Conservation (phyloP, 2,113 vertebrate genomes). For the Mellivora capensis region DNA sequence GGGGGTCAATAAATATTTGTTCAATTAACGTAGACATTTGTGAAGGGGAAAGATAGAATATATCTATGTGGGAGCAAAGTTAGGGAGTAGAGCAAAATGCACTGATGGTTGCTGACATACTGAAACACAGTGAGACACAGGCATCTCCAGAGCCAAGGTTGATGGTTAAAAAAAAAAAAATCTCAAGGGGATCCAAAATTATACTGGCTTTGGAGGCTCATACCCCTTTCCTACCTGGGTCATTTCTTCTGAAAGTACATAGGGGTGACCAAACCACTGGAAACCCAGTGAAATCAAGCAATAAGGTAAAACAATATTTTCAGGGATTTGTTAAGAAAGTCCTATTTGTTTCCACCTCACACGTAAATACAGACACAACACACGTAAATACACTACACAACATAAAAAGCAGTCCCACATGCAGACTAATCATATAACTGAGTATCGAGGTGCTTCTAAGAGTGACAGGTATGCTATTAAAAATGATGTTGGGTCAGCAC, state of each 20-base stretch:
- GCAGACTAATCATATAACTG: not conserved
- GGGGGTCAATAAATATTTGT: not conserved
- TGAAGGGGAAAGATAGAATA: not conserved
- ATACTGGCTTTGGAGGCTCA: rapidly evolving
- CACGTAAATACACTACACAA: not conserved
- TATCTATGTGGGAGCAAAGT: not conserved
- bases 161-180: not conserved
- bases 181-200: not conserved
- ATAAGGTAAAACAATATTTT: not conserved
- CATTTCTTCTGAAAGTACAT: not conserved
- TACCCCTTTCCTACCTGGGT: not conserved
- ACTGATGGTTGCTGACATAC: not conserved
- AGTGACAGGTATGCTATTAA: not conserved
- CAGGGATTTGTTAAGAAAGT: not conserved
- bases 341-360: not conserved
- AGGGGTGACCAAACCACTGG: not conserved
- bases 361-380: not conserved
- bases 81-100: not conserved
- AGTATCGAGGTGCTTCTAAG: not conserved
- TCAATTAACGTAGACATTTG: not conserved
- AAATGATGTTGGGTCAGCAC: not conserved
- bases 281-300: not conserved
- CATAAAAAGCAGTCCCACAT: not conserved
- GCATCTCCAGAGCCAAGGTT: not conserved
- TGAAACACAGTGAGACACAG: not conserved